Percentiles rank a stretch among this genome's conserved stretches.
phyloP scores from a whole-genome alignment of 1,140 invertebrate species.

The Linepithema humile region DNA sequence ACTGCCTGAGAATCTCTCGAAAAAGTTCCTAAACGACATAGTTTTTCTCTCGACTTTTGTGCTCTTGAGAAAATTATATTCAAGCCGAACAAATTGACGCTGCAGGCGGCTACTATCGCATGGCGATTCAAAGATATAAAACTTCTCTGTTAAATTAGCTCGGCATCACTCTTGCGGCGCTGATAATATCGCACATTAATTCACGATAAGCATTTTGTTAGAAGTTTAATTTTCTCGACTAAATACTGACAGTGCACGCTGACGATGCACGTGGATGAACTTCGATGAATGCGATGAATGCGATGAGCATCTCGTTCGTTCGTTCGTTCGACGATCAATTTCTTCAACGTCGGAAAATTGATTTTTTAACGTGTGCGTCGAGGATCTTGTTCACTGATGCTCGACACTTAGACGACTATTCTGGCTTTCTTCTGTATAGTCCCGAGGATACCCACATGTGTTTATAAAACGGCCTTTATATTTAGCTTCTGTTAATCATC shows the following conservation, averaged over 20 bases:
- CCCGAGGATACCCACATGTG: slow-evolving; percentile 70
- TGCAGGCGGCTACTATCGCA: neutral
- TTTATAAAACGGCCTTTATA: slow-evolving; percentile 81
- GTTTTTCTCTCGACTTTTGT: neutral
- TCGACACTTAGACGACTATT: slow-evolving; percentile 56
- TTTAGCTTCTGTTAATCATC: slow-evolving; percentile 73
- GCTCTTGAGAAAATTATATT: neutral
- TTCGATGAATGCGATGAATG: too few species aligned
- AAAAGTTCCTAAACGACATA: slow-evolving; percentile 61
- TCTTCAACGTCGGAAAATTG: neutral
- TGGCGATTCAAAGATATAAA: neutral
- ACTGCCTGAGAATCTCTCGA: slow-evolving; percentile 69
- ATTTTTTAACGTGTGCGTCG: neutral
- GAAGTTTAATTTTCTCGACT: neutral
- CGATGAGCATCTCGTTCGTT: neutral
- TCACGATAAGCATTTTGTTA: neutral
- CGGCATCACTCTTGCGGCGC: neutral
- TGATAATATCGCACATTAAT: neutral
- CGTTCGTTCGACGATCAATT: neutral
- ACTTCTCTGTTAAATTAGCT: neutral
- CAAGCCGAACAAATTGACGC: neutral
- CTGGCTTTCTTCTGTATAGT: slow-evolving; percentile 60
- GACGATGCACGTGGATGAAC: too few species aligned
- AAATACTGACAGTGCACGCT: neutral
- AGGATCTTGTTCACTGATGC: slow-evolving; percentile 7